A percentile compares a stretch with the other conserved stretches of the same genome.
phyloP scores from a whole-genome alignment of 2,797 vertebrate species.

The Characodon lateralis region DNA sequence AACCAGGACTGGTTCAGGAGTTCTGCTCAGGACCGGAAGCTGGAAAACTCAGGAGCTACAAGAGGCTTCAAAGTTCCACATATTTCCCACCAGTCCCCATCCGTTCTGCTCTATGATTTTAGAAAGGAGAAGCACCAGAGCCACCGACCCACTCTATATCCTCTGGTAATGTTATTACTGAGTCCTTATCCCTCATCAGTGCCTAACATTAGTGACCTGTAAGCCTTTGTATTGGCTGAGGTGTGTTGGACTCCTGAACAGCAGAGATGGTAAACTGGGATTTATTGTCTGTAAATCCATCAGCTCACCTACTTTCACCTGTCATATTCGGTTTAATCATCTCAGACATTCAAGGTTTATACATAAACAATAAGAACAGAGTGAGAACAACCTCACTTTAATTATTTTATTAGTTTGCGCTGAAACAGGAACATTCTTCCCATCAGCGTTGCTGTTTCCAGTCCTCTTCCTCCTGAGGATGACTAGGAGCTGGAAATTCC shows the following conservation, averaged over 20 bases:
- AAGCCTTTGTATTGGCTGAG: slow-evolving; percentile 34
- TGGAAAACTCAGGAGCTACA: too few relatives aligned
- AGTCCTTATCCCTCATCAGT: slow-evolving; percentile 37
- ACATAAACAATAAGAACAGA: not conserved
- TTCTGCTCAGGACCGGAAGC: not conserved
- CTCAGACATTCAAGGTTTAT: too few relatives aligned
- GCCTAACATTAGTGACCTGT: slow-evolving; percentile 51
- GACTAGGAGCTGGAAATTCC: not conserved
- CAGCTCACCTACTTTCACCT: not conserved
- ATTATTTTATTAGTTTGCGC: not conserved
- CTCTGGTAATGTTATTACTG: slow-evolving; percentile 13
- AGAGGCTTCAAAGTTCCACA: not conserved
- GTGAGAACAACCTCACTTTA: not conserved
- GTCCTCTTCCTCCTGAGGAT: not conserved
- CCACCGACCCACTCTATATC: not conserved
- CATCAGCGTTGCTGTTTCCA: slow-evolving; percentile 10
- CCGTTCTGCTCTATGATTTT: not conserved
- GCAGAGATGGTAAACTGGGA: not conserved
- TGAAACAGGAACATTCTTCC: slow-evolving; percentile 13
- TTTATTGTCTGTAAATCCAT: not conserved
- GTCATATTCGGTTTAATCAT: not conserved
- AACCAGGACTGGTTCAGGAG: not conserved
- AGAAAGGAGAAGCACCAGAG: not conserved
- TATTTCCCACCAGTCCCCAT: not conserved
- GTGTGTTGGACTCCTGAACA: not conserved